These are phyloP conservation scores for Bursaphelenchus okinawaensis DNA, from an alignment of 2,888 invertebrate genomes.

Conservation along the genomic window DNA sequence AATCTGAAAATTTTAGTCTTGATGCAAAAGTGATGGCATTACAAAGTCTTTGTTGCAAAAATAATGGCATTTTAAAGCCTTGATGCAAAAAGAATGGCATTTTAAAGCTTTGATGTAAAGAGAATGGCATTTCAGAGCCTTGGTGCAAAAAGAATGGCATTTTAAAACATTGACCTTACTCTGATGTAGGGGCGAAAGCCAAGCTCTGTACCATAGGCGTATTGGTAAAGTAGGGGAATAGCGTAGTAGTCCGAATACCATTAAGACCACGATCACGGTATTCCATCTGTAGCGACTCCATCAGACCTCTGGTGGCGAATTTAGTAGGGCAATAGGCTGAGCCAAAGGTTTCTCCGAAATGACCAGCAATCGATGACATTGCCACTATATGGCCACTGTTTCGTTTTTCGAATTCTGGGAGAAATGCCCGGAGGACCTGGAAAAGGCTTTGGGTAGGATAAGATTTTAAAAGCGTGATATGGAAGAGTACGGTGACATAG, in stretches of 20 bases:
- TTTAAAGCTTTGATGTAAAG: background rate
- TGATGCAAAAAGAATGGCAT: background rate
- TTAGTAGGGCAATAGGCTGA: slow-evolving; percentile 62
- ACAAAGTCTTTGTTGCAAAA: too few relatives aligned
- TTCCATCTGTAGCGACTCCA: slow-evolving; percentile 77
- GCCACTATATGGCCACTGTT: slow-evolving; percentile 52
- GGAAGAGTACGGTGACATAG: too few relatives aligned
- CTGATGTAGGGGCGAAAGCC: slow-evolving; percentile 54
- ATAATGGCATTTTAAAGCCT: too few relatives aligned
- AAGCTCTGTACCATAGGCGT: slow-evolving; percentile 53
- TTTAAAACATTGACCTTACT: background rate
- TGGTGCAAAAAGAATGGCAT: background rate
- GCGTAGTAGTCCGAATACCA: slow-evolving; percentile 71
- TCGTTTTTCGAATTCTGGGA: slow-evolving; percentile 43
- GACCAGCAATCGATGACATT: slow-evolving; percentile 53
- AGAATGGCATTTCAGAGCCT: background rate
- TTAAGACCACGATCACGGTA: slow-evolving; percentile 64
- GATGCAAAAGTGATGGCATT: too few relatives aligned
- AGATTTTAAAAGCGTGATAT: too few relatives aligned
- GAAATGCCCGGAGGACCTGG: slow-evolving; percentile 54
- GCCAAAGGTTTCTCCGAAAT: slow-evolving; percentile 53
- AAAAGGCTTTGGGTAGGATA: too few relatives aligned
- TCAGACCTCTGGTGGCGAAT: slow-evolving; percentile 76
- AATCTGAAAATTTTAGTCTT: slow-evolving; percentile 23
- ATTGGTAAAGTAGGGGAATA: slow-evolving; percentile 73